phyloP scores from a whole-genome alignment of 2,797 vertebrate genomes.

The Protonibea diacanthus region DNA sequence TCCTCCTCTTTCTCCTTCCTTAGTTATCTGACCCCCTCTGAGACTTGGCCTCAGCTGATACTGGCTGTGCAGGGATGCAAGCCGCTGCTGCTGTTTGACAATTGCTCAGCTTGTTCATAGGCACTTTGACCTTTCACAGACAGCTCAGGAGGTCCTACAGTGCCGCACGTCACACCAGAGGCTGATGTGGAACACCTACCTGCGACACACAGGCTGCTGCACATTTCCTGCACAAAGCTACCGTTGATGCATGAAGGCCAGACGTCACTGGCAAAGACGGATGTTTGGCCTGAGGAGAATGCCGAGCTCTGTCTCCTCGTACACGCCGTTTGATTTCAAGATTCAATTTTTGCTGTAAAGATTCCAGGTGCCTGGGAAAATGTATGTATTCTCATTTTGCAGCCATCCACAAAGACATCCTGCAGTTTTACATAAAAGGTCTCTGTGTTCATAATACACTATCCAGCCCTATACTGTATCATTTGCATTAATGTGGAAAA shows the following conservation, averaged over 20 bases:
- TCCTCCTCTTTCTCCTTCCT: not conserved
- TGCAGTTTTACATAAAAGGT: conserved; percentile 43
- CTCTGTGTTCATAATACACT: conserved; percentile 37
- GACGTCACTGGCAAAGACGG: conserved; percentile 49
- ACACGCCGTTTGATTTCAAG: conserved; percentile 51
- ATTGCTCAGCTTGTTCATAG: conserved; percentile 44
- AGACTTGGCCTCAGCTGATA: conserved; percentile 45
- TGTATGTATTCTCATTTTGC: conserved; percentile 51
- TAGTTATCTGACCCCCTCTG: conserved; percentile 23
- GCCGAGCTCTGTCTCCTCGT: conserved; percentile 55
- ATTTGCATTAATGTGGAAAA: conserved; percentile 69
- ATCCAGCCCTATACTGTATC: conserved; percentile 43
- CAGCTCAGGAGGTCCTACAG: conserved; percentile 29
- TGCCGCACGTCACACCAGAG: conserved; percentile 10
- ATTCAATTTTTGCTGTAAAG: conserved; percentile 43
- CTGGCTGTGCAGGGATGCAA: conserved; percentile 15
- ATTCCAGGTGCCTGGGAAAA: conserved; percentile 49
- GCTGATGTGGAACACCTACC: conserved; percentile 41
- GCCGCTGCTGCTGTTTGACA: conserved; percentile 52
- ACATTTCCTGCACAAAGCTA: conserved; percentile 65
- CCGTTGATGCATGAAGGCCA: conserved; percentile 58
- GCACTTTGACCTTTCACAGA: conserved; percentile 53
- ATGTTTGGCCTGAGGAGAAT: conserved; percentile 58
- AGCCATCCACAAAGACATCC: conserved; percentile 54
- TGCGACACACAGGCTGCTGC: conserved; percentile 26